Evolutionary conservation across 1,140 invertebrate genomes (phyloP).

Genomic region (Adoxophyes honmai): DNA sequence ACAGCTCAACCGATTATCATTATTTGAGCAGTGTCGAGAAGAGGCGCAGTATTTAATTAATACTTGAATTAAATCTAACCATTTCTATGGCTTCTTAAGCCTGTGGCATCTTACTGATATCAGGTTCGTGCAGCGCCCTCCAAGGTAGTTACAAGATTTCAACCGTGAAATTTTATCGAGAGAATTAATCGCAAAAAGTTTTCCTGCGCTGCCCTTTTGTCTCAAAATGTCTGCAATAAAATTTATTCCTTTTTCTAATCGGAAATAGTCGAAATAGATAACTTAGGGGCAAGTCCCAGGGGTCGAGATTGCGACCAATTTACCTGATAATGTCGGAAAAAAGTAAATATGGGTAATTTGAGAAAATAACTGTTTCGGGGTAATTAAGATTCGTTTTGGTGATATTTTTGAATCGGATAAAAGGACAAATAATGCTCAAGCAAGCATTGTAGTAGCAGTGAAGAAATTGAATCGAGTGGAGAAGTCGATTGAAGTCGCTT

Average conservation of each 20-base stretch:
- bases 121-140: slow-evolving; percentile 35
- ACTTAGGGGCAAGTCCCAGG: slow-evolving; percentile 31
- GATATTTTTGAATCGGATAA: no score
- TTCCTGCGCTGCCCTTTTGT: slow-evolving; percentile 49
- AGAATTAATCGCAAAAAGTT: slow-evolving; percentile 68
- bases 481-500: no score
- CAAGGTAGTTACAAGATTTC: slow-evolving; percentile 53
- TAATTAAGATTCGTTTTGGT: slow-evolving; percentile 8
- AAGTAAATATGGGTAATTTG: slow-evolving; percentile 13
- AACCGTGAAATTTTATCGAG: slow-evolving; percentile 71
- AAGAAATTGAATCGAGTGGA: no score
- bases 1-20: no score
- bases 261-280: slow-evolving; percentile 45
- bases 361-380: neutral
- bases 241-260: slow-evolving; percentile 53
- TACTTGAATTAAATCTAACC: slow-evolving; percentile 20
- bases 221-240: slow-evolving; percentile 44
- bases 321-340: slow-evolving; percentile 5
- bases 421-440: no score
- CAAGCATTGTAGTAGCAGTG: no score
- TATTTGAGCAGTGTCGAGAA: no score
- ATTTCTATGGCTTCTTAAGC: slow-evolving; percentile 28
- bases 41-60: no score
- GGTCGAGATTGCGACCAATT: slow-evolving; percentile 15
- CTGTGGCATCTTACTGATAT: slow-evolving; percentile 37